Conservation (phyloP, 2,113 vertebrate genomes). For the Sturnus vulgaris region DNA sequence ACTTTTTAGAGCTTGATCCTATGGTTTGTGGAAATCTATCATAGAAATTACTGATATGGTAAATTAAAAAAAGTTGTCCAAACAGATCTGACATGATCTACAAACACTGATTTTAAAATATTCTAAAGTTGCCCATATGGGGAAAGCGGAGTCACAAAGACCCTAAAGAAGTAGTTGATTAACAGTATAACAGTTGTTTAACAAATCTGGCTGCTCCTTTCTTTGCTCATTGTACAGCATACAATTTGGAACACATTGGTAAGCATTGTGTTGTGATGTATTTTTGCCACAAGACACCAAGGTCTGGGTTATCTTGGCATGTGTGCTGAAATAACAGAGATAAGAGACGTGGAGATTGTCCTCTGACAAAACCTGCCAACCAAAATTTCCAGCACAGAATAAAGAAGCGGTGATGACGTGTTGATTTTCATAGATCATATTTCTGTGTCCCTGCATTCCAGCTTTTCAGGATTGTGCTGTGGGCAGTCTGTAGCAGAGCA, state of each 20-base stretch:
- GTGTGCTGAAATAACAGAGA: background rate
- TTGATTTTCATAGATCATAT: background rate
- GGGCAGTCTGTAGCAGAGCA: background rate
- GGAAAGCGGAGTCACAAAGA: background rate
- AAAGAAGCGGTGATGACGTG: background rate
- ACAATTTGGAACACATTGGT: background rate
- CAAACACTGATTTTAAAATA: background rate
- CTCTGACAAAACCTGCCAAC: background rate
- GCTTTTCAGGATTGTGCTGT: background rate
- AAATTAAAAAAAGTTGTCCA: background rate
- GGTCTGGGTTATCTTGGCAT: background rate
- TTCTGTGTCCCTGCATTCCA: accelerated
- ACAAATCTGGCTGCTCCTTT: background rate
- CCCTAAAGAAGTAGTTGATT: background rate
- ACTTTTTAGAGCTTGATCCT: background rate
- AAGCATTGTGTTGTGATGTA: background rate
- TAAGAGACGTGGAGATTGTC: background rate
- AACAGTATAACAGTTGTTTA: background rate
- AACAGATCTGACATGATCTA: background rate
- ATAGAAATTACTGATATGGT: background rate
- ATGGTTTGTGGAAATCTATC: background rate
- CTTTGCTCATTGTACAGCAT: background rate
- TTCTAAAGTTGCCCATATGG: background rate
- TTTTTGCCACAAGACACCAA: background rate
- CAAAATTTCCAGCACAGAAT: background rate